Conservation (phyloP, 2,888 invertebrate species). For the Rhogogaster chlorosoma region DNA sequence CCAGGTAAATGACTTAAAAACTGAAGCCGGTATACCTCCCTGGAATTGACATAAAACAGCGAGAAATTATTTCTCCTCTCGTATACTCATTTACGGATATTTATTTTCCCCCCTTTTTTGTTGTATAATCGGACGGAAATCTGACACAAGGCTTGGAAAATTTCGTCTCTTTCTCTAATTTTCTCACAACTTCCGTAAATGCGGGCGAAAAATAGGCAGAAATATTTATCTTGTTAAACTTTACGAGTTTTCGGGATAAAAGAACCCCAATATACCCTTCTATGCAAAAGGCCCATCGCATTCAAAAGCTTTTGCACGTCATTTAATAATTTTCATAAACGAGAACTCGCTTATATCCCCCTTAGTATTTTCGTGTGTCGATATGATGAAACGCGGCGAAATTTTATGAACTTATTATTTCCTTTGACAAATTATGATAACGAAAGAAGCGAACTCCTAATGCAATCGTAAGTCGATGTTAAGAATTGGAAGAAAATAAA, state of each 20-base stretch:
- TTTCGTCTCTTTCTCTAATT: not conserved
- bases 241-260: slow-evolving; percentile 13
- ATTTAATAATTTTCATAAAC: not conserved
- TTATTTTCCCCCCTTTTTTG: not conserved
- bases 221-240: slow-evolving; percentile 33
- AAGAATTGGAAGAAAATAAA: not conserved
- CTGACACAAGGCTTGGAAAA: no score
- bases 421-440: no score
- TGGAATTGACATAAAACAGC: not conserved
- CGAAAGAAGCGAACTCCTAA: not conserved
- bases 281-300: not conserved
- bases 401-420: not conserved
- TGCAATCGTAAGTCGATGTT: not conserved
- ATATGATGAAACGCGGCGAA: not conserved
- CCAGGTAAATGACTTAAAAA: not conserved
- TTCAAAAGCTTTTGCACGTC: not conserved
- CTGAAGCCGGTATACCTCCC: not conserved
- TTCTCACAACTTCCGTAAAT: not conserved
- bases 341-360: not conserved
- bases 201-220: slow-evolving; percentile 8
- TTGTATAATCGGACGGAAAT: not conserved
- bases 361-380: not conserved
- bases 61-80: not conserved
- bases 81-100: not conserved
- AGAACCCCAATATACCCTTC: not conserved